Percentiles rank a stretch among this genome's conserved stretches.
These are phyloP conservation scores for Lacerta agilis DNA, from an alignment of 2,797 vertebrate species.

Conservation along the genomic window DNA sequence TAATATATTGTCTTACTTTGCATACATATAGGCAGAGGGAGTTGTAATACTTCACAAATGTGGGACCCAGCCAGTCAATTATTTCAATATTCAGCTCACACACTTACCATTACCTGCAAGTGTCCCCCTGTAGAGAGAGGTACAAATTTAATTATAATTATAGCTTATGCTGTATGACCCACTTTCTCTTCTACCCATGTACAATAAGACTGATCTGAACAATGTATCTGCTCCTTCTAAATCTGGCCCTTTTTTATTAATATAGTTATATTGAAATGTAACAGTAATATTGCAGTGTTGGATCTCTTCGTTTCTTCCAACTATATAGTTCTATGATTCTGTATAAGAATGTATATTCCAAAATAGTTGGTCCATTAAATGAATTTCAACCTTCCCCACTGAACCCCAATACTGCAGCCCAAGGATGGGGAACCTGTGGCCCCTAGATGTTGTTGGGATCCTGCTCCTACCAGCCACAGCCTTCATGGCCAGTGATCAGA, in stretches of 20 bases:
- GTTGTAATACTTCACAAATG: background rate
- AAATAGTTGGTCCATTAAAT: background rate
- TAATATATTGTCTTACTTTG: conserved; percentile 14
- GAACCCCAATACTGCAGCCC: no score
- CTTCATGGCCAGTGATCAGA: no score
- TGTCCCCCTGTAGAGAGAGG: conserved; percentile 4
- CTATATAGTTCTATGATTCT: no score
- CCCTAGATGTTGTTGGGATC: no score
- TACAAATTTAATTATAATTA: conserved; percentile 38
- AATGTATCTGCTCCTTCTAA: background rate
- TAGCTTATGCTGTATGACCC: conserved; percentile 15
- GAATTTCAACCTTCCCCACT: background rate
- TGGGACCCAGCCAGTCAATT: conserved; percentile 20
- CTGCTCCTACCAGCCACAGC: no score
- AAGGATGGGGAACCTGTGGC: no score
- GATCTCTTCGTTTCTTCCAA: no score
- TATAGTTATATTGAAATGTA: background rate
- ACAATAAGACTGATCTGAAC: conserved; percentile 7
- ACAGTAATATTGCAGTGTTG: no score
- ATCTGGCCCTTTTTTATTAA: conserved; percentile 26
- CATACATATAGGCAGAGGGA: background rate
- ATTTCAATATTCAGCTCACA: conserved; percentile 2
- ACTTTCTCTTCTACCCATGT: conserved; percentile 25
- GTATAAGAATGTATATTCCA: background rate
- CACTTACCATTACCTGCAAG: conserved; percentile 26